These are phyloP conservation scores for Chromobotia macracanthus DNA, from an alignment of 2,797 vertebrate species.

Conservation along the genomic window DNA sequence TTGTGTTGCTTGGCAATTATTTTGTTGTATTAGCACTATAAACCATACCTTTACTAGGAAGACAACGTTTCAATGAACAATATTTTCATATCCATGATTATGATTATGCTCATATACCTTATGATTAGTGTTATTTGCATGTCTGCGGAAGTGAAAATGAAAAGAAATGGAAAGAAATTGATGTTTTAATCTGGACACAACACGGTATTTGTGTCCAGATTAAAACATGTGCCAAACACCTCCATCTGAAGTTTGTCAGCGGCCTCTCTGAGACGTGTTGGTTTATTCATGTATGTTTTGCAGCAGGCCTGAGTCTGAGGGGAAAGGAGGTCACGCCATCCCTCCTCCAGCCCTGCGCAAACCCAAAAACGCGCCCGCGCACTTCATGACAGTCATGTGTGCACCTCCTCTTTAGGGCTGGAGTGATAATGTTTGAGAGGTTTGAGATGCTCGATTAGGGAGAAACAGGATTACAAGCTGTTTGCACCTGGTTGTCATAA, in stretches of 20 bases:
- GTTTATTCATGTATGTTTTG: slow-evolving; percentile 68
- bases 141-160: slow-evolving; percentile 33
- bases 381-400: slow-evolving; percentile 24
- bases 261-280: slow-evolving; percentile 63
- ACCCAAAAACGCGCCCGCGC: slow-evolving; percentile 15
- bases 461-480: slow-evolving; percentile 64
- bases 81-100: background rate
- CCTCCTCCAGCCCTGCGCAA: slow-evolving; percentile 20
- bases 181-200: background rate
- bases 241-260: slow-evolving; percentile 52
- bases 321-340: slow-evolving; percentile 64
- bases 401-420: slow-evolving; percentile 41
- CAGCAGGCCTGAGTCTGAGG: slow-evolving; percentile 58
- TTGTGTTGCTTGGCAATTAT: background rate
- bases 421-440: slow-evolving; percentile 52
- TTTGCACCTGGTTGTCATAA: slow-evolving; percentile 66
- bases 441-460: slow-evolving; percentile 34
- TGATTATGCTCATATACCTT: background rate
- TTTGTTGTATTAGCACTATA: background rate
- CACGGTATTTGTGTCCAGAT: slow-evolving; percentile 47
- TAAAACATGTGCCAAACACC: slow-evolving; percentile 48
- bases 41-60: no score
- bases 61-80: no score
- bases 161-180: slow-evolving; percentile 13
- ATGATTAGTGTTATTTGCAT: background rate